phyloP scores from a whole-genome alignment of 2,113 vertebrate species.

The Nymphicus hollandicus region DNA sequence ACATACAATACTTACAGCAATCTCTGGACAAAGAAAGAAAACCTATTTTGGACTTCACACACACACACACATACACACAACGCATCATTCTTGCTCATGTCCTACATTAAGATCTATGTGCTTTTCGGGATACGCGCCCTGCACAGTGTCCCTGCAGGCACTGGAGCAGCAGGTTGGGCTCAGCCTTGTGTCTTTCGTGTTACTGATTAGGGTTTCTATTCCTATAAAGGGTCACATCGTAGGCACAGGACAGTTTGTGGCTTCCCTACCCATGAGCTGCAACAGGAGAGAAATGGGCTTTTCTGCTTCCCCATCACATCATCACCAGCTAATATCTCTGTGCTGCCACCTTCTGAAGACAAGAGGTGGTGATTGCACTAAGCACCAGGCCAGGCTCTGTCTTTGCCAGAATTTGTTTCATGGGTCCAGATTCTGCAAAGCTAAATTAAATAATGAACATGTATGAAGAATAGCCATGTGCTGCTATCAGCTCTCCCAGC shows the following conservation, averaged over 20 bases:
- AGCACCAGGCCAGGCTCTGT: not conserved
- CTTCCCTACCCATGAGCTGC: not conserved
- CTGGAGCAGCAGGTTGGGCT: not conserved
- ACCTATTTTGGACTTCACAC: not conserved
- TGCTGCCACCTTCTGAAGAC: not conserved
- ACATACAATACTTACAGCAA: not conserved
- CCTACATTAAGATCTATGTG: not conserved
- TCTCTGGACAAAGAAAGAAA: not conserved
- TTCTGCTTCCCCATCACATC: not conserved
- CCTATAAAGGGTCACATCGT: not conserved
- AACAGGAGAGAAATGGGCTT: not conserved
- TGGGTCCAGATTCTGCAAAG: not conserved
- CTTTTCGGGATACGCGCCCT: rapidly evolving
- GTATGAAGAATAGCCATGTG: not conserved
- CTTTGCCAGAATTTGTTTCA: not conserved
- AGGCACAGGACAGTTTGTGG: not conserved
- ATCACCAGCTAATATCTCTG: rapidly evolving
- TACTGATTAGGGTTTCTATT: not conserved
- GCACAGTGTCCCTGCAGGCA: not conserved
- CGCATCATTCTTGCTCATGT: not conserved
- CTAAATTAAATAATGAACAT: not conserved
- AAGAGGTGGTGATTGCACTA: not conserved
- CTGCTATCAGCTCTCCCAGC: not conserved
- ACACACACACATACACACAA: too few relatives aligned
- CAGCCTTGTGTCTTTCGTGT: not conserved